Conservation (phyloP, 2,797 vertebrate genomes). For the Cirrhinus mrigala region DNA sequence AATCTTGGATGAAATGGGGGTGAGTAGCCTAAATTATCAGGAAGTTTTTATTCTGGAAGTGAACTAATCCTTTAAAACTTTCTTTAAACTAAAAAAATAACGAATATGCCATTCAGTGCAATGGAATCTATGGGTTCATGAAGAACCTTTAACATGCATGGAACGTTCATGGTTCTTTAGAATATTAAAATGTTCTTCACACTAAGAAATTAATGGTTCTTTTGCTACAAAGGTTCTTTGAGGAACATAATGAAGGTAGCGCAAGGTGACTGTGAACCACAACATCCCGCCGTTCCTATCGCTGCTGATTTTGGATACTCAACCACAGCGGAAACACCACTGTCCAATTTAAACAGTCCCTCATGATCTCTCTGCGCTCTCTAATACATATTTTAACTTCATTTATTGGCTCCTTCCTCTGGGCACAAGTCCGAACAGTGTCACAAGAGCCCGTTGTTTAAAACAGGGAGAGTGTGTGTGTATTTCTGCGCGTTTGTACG, state of each 20-base stretch:
- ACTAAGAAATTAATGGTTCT: not conserved
- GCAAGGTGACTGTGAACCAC: slow-evolving; percentile 3
- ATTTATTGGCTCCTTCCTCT: slow-evolving; percentile 76
- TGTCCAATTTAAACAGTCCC: slow-evolving; percentile 84
- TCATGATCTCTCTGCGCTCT: slow-evolving; percentile 76
- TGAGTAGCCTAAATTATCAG: no score
- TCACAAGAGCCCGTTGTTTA: slow-evolving; percentile 76
- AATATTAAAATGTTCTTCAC: not conserved
- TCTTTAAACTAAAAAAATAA: no score
- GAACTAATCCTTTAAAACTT: no score
- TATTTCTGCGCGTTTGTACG: slow-evolving; percentile 55
- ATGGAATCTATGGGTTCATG: not conserved
- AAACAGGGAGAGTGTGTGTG: slow-evolving; percentile 39
- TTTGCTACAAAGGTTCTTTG: not conserved
- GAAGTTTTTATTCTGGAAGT: no score
- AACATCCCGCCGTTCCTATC: slow-evolving; percentile 68
- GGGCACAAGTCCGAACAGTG: slow-evolving; percentile 58
- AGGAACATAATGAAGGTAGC: slow-evolving; percentile 12
- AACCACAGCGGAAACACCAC: slow-evolving; percentile 79
- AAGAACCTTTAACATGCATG: not conserved
- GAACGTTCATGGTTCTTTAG: not conserved
- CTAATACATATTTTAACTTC: slow-evolving; percentile 68
- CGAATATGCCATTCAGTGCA: not conserved
- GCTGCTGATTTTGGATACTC: slow-evolving; percentile 75
- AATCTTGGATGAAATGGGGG: no score